Percentiles rank a stretch among this genome's conserved stretches.
Evolutionary conservation across 2,888 invertebrate genomes (phyloP).

Genomic region (Priocnemis perturbator): DNA sequence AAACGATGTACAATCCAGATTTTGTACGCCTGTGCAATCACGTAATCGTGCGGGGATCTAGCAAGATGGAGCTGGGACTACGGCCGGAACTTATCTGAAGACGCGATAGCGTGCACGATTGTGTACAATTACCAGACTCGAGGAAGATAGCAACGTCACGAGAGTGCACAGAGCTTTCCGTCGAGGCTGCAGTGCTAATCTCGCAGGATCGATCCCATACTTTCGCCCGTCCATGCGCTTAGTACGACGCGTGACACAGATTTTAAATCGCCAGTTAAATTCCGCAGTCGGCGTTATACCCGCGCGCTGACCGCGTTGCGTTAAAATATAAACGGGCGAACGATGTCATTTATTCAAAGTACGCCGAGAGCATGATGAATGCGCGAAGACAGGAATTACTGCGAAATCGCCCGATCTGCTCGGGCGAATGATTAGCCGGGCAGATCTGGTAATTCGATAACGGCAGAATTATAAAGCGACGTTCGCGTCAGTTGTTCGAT

Average conservation of each 20-base stretch:
- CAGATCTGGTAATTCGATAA: too few relatives aligned
- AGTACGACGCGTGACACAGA: not conserved
- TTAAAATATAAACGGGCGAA: too few relatives aligned
- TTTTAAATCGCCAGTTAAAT: not conserved
- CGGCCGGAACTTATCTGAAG: constrained; percentile 31
- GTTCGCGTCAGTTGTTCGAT: too few relatives aligned
- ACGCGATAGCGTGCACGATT: constrained; percentile 31
- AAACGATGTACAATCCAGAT: constrained; percentile 37
- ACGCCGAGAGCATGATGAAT: too few relatives aligned
- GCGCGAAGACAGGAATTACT: too few relatives aligned
- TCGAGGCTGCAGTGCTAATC: constrained; percentile 24
- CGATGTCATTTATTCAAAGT: too few relatives aligned
- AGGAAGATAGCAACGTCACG: constrained; percentile 44
- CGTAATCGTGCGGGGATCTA: constrained; percentile 41
- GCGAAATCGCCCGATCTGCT: too few relatives aligned
- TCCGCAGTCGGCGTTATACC: too few relatives aligned
- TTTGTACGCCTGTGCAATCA: constrained; percentile 16
- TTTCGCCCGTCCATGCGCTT: too few relatives aligned
- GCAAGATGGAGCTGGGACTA: constrained; percentile 39
- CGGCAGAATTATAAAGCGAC: too few relatives aligned
- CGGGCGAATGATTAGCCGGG: too few relatives aligned
- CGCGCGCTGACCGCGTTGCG: too few relatives aligned
- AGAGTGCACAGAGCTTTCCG: constrained; percentile 12
- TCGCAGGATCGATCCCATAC: constrained; percentile 32
- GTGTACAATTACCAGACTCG: constrained; percentile 40